Evolutionary conservation across 2,888 invertebrate genomes (phyloP), one percentile per base, ranked within the genome.

Genomic region (Lochmaea capreae): DNA sequence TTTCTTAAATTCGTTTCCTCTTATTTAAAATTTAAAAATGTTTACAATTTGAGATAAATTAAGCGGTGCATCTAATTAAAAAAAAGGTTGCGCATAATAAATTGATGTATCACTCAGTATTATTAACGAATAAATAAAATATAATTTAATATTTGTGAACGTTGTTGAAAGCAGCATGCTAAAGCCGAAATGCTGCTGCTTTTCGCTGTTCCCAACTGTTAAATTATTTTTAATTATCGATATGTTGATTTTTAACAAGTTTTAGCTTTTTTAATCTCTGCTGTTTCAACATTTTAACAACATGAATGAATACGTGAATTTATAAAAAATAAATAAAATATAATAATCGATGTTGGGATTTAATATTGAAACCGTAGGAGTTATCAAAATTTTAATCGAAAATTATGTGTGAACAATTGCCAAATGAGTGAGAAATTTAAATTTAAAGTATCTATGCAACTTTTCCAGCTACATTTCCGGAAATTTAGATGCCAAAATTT

Each of bases 401-500:
- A 87, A 78, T 80, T 81, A 81, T 85, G 85, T 85, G 81, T 85
- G 86, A 82, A 84, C 75, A 81, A 81, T 80, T 80, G 86, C 87
- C 87, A 87, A 87, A 87, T 87, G 83, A 84, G 85, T 86, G 87
- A 81, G 81, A 87, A 83, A 84, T 85, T 86, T 81, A 78, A 63
- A 86, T 86, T 87, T 87, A 81, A 79, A 79, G 76, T 87, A 87
- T 87, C 87, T 81, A 87, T 87, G 84, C 86, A 81, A 80, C 84
- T 81, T 78, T 72, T 74, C 73, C 82, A 84, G 85, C 81, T 82
- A 83, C 84, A 87, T 87, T 87, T 86, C 84, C 86, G 82, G 87
- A 86, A 87, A 87, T 87, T 87, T 87, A 83, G 87, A 87, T 83
- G 86, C 87, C 54, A 84, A 86, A 87, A 75, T 75, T 80, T 84